Conservation (phyloP, 2,113 vertebrate genomes). For the Dolichallabes microphthalmus region DNA sequence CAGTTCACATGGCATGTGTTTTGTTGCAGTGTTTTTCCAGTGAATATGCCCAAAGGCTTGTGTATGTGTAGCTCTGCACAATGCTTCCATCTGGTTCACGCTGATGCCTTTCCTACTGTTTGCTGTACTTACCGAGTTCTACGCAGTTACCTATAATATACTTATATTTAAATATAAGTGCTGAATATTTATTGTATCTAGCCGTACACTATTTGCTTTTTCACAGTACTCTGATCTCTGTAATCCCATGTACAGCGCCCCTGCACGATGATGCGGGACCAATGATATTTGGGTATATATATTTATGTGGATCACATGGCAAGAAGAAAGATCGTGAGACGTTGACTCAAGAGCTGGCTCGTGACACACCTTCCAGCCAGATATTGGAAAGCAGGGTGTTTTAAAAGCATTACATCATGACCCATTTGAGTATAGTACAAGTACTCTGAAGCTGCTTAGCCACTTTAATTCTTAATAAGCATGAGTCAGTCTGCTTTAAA, state of each 20-base stretch:
- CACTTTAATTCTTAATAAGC: not conserved
- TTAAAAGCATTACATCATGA: constrained; percentile 45
- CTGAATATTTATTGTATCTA: not conserved
- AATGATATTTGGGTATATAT: not conserved
- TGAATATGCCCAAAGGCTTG: constrained; percentile 12
- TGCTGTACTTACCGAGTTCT: not conserved
- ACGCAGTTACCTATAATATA: not conserved
- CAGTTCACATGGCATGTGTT: not conserved
- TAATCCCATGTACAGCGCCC: not conserved
- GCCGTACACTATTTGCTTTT: not conserved
- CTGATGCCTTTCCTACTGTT: not conserved
- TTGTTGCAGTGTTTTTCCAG: constrained; percentile 21
- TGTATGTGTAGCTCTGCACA: constrained; percentile 3
- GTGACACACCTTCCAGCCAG: constrained; percentile 13
- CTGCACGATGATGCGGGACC: not conserved
- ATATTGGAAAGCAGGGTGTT: constrained; percentile 1
- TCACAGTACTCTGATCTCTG: not conserved
- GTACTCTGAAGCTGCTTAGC: constrained; percentile 10
- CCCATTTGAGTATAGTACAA: constrained; percentile 6
- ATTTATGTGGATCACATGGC: not conserved
- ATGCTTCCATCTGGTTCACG: not conserved
- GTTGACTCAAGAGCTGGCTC: not conserved
- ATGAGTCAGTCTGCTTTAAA: not conserved
- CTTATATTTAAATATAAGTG: no score
- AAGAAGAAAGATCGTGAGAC: not conserved